A percentile compares a stretch with the other conserved stretches of the same genome.
phyloP scores from a whole-genome alignment of 2,113 vertebrate genomes.

The Trachemys scripta region DNA sequence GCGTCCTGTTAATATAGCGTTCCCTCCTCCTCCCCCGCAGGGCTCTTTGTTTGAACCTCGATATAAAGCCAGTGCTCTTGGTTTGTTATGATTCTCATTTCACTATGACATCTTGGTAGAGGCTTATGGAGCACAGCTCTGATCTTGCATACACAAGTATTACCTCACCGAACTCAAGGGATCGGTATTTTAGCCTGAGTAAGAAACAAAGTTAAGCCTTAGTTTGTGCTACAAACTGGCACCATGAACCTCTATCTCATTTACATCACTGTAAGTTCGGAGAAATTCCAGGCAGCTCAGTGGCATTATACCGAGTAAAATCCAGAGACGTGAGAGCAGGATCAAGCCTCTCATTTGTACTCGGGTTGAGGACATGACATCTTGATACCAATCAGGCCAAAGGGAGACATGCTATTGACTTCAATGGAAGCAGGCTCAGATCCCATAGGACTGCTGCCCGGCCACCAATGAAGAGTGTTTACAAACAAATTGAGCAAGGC shows the following conservation, averaged over 20 bases:
- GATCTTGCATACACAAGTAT: fast-evolving
- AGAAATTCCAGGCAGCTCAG: not conserved
- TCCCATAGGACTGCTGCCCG: too few relatives aligned
- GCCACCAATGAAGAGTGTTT: too few relatives aligned
- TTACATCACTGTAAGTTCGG: not conserved
- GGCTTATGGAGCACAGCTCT: not conserved
- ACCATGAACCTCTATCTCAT: fast-evolving
- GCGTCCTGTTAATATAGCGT: not conserved
- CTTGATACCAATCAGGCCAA: too few relatives aligned
- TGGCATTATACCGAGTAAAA: not conserved
- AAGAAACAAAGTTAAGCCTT: not conserved
- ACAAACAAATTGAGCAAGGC: too few relatives aligned
- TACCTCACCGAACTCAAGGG: fast-evolving
- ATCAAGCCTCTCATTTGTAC: too few relatives aligned
- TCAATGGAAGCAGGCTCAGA: not conserved
- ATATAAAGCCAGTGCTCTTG: not conserved
- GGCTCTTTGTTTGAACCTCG: not conserved
- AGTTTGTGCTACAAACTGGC: not conserved
- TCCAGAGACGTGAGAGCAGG: too few relatives aligned
- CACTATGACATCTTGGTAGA: slow-evolving; percentile 13
- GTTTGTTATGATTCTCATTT: slow-evolving; percentile 17
- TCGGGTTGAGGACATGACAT: too few relatives aligned
- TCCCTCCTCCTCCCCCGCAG: not conserved
- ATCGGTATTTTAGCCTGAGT: not conserved
- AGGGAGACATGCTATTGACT: not conserved